Base-by-base conservation (phyloP, 2,113 vertebrate species). In the Donacobius atricapilla region DNA sequence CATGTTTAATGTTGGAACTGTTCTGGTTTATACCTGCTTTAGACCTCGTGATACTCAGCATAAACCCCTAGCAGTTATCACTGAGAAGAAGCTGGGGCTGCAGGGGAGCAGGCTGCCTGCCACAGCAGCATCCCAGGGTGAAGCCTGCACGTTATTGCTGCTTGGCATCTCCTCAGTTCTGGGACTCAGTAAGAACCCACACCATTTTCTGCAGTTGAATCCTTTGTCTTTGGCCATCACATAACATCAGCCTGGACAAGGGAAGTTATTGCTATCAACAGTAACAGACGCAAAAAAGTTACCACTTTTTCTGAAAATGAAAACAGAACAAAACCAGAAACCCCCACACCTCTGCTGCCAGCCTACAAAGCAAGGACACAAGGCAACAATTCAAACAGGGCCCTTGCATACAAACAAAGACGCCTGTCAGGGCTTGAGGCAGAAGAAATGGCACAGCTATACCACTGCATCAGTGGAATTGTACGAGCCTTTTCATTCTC, bases 381-480 rank as follows among this genome's bases (percentile, higher is more conserved):
- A 79, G 64, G 69, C 72, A 86, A 16, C 83, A 60, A 76, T 72
- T 89, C 87, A 86, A 58, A 87, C 69, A 82, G 57, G 64, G 78
- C 56, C 64, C 68, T 78, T 72, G 92, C 58, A 44, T 33, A 51
- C 57, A 84, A 44, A 69, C 5, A 91, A 63, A 83, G 71, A 58
- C 0, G 24, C 77, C 65, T 85, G 65, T 93, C 51, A 78, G 83
- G 73, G 57, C 72, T 86, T 68, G 39, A 63, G 50, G 70, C 54
- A 79, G 73, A n/a, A 44, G 57, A 94, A 95, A 83, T 65, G 91
- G 75, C 90, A 79, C 73, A 83, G 87, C 81, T 95, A 78, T 72
- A 90, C 68, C 65, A 92, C 40, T 56, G 64, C 80, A n/a, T 82
- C 64, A 82, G 15, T 64, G 80, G 78, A 48, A 90, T 65, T 76